Conservation (phyloP, 2,797 vertebrate genomes). For the Neosilurus mollespiculum region DNA sequence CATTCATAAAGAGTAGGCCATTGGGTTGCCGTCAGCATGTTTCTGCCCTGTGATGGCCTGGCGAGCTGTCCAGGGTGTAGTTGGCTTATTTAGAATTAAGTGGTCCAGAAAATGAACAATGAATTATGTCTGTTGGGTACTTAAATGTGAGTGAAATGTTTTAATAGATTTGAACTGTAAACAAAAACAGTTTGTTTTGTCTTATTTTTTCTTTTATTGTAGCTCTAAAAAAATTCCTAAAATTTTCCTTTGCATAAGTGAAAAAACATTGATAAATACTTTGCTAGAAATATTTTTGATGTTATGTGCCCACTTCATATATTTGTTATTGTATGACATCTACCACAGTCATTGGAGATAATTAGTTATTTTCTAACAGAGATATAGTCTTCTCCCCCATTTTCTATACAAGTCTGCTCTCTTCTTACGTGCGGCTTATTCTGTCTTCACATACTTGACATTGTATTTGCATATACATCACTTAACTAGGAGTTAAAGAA, state of each 20-base stretch:
- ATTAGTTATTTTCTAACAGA: not conserved
- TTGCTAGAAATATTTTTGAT: slow-evolving; percentile 49
- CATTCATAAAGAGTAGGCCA: too few species aligned
- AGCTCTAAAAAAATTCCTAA: not conserved
- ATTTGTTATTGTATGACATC: slow-evolving; percentile 53
- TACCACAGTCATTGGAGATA: slow-evolving; percentile 45
- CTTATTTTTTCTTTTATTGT: not conserved
- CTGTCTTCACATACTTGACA: slow-evolving; percentile 68
- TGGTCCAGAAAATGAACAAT: too few species aligned
- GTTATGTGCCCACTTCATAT: slow-evolving; percentile 60
- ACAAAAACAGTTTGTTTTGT: not conserved
- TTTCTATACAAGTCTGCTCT: slow-evolving; percentile 68
- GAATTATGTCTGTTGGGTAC: not conserved
- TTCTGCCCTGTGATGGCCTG: too few species aligned
- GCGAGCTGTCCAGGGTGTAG: too few species aligned
- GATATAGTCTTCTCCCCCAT: slow-evolving; percentile 52
- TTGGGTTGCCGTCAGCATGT: too few species aligned
- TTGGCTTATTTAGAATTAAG: too few species aligned
- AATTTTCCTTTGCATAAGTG: not conserved
- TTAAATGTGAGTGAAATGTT: not conserved
- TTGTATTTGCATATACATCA: slow-evolving; percentile 77
- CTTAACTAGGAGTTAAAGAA: slow-evolving; percentile 54
- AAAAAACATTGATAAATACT: slow-evolving; percentile 24
- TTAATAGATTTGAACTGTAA: not conserved
- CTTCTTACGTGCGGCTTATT: slow-evolving; percentile 55